phyloP scores from a whole-genome alignment of 2,888 invertebrate genomes.

The Pinctada fucata region DNA sequence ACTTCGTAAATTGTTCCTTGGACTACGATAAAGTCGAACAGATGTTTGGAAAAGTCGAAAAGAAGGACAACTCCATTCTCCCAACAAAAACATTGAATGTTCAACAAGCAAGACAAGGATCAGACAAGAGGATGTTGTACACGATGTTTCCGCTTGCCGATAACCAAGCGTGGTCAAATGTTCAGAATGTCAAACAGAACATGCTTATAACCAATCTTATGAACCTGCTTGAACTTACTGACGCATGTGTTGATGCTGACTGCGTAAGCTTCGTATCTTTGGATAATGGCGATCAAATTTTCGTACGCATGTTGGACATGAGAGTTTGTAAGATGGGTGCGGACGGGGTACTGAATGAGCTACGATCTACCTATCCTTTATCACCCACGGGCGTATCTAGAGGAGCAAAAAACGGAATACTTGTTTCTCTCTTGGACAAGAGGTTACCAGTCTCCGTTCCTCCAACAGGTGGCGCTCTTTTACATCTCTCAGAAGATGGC shows the following conservation, averaged over 20 bases:
- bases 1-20: not conserved
- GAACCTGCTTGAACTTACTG: not conserved
- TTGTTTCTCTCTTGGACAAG: not conserved
- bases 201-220: not conserved
- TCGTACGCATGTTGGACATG: not conserved
- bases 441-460: not conserved
- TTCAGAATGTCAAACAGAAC: not conserved
- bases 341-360: not conserved
- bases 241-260: not conserved
- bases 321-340: not conserved
- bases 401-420: not conserved
- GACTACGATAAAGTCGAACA: not conserved
- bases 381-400: not conserved
- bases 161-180: not conserved
- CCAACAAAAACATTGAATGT: too few relatives aligned
- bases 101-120: not conserved
- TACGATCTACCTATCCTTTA: not conserved
- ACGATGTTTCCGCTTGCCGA: not conserved
- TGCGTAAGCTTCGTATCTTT: not conserved
- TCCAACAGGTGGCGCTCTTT: not conserved
- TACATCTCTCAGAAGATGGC: not conserved
- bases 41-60: not conserved
- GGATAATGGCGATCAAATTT: constrained; percentile 1
- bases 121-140: not conserved
- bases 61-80: not conserved